Conservation (phyloP, 2,113 vertebrate genomes). For the Cacatua alba region DNA sequence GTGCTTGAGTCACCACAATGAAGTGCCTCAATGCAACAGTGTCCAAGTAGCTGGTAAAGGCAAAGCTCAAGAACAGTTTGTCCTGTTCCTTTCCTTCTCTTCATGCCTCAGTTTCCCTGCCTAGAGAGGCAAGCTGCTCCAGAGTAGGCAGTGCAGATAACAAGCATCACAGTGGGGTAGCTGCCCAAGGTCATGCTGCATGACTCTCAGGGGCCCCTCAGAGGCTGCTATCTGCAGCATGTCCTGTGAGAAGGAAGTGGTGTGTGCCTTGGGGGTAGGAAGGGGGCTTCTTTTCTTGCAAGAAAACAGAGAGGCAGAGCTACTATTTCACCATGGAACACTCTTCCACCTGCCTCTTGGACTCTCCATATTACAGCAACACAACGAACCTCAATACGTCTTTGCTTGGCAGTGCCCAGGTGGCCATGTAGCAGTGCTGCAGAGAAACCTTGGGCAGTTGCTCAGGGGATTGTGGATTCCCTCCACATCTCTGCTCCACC, state of each 20-base stretch:
- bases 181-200: neutral
- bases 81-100: neutral
- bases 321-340: neutral
- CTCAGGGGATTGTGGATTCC: neutral
- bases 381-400: rapidly evolving
- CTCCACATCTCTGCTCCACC: neutral
- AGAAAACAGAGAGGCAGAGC: neutral
- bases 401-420: neutral
- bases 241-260: neutral
- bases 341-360: neutral
- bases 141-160: neutral
- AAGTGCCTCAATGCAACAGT: neutral
- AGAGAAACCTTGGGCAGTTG: neutral
- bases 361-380: neutral
- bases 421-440: neutral
- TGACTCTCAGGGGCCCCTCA: neutral
- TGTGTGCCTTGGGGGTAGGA: neutral
- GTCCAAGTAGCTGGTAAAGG: neutral
- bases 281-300: neutral
- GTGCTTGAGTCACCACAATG: neutral
- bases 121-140: neutral
- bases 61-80: neutral
- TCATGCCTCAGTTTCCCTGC: neutral
- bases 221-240: neutral
- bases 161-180: neutral